Evolutionary conservation across 2,888 invertebrate genomes (phyloP).

Genomic region (Thereva nobilitata): DNA sequence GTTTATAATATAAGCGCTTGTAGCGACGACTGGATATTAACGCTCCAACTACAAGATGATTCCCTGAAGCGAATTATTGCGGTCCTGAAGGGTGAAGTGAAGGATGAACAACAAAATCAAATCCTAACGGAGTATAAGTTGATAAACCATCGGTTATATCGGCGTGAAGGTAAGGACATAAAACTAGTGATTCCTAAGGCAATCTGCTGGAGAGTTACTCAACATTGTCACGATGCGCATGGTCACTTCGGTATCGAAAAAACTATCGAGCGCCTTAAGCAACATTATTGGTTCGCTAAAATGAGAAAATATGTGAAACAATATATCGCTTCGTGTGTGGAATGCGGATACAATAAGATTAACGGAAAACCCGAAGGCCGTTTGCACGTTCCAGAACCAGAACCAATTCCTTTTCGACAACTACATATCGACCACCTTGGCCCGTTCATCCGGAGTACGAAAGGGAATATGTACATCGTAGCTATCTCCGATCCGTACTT

Average conservation of each 20-base stretch:
- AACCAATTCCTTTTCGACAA: constrained; percentile 13
- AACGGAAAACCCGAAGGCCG: constrained; percentile 10
- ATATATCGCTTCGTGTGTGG: constrained; percentile 8
- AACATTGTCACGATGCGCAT: not conserved
- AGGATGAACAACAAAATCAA: not conserved
- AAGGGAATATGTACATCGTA: constrained; percentile 15
- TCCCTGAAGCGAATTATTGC: not conserved
- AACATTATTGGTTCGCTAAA: constrained; percentile 14
- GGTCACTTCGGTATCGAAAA: constrained; percentile 13
- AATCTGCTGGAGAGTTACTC: not conserved
- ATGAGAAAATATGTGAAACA: constrained; percentile 15
- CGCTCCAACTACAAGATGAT: constrained; percentile 5
- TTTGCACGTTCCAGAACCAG: not conserved
- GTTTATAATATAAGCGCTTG: not conserved
- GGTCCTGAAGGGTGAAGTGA: not conserved
- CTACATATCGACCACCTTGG: constrained; percentile 19
- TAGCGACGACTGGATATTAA: constrained; percentile 10
- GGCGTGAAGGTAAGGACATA: not conserved
- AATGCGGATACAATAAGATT: constrained; percentile 12
- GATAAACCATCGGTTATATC: constrained; percentile 11
- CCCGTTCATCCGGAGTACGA: constrained; percentile 3
- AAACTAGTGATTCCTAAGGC: constrained; percentile 5
- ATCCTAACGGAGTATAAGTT: not conserved
- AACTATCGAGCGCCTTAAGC: not conserved
- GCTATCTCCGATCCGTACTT: constrained; percentile 11